Evolutionary conservation across 1,140 invertebrate species (phyloP), one percentile per base, ranked within the genome.

Genomic region (Drosophila ironensis): DNA sequence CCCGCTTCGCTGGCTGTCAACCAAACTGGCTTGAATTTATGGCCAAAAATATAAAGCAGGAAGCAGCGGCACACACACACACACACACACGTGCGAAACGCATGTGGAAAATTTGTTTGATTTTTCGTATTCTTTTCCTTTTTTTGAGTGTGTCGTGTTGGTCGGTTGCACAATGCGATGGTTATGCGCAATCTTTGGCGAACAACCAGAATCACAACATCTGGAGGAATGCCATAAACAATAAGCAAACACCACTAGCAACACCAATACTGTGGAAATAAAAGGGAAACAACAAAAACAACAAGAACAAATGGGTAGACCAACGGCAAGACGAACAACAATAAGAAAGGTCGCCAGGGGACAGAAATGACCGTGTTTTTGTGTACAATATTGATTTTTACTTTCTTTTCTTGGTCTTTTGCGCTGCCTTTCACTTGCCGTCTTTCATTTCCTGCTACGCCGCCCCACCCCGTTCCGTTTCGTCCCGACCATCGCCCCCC

Each of bases 321-420:
- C n/a, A 51, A 24, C 6, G 45, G 6, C 47, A 66, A 46, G 50
- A 68, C 45, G 25, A 57, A 63, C 30, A 63, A 61, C 59, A 40
- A 63, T 61, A 57, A 42, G 37, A 77, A 54, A 59, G 35, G 72
- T 56, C 63, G 63, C 72, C 70, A 59, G 57, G 57, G 73, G 66
- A 37, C 61, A 69, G 67, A 71, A 71, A 71, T 71, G 70, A 66
- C 72, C 72, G 73, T 84, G 73, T 77, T 70, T 72, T 82, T 84
- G 57, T 82, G 72, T 61, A 82, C 73, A 46, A 72, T 82, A 82
- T 82, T 82, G 78, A 82, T 82, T 82, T 82, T 82, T 82, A 61
- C 61, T 46, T 73, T 84, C 69, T 84, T 82, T 71, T 50, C 67
- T 61, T 57, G 42, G 41, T 63, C 41, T 57, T 33, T 56, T 78